Evolutionary conservation across 2,797 vertebrate genomes (phyloP).

Genomic region (Eulemur rubriventer): DNA sequence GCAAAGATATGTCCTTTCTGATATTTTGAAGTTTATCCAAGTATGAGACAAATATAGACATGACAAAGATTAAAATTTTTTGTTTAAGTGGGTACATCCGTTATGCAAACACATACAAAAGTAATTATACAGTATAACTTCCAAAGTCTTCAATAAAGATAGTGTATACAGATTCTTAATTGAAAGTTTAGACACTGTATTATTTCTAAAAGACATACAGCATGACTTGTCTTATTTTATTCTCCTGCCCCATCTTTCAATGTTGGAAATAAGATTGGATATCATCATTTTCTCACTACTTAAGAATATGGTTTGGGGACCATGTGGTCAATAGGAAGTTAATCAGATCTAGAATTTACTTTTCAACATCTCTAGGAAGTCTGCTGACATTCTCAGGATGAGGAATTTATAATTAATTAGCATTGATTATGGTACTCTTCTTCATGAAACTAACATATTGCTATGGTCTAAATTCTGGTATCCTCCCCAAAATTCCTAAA

Average conservation of each 20-base stretch:
- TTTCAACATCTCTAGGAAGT: slow-evolving; percentile 34
- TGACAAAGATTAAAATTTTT: background rate
- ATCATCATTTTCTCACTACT: slow-evolving; percentile 1
- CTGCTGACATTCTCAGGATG: slow-evolving; percentile 4
- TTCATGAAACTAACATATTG: slow-evolving; percentile 30
- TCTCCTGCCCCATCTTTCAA: background rate
- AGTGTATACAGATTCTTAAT: background rate
- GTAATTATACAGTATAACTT: background rate
- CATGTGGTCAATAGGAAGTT: background rate
- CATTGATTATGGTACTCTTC: background rate
- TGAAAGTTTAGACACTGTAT: background rate
- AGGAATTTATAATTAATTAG: slow-evolving; percentile 27
- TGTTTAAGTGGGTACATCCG: background rate
- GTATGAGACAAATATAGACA: background rate
- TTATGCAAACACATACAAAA: background rate
- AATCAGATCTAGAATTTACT: slow-evolving; percentile 30
- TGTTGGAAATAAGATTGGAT: background rate
- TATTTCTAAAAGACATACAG: background rate
- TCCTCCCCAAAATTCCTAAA: background rate
- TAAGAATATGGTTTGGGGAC: slow-evolving; percentile 21
- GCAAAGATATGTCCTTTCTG: background rate
- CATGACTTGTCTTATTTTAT: background rate
- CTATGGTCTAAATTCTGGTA: no score
- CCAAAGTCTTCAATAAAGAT: background rate
- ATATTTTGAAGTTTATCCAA: slow-evolving; percentile 23